A percentile compares a stretch with the other conserved stretches of the same genome.
phyloP scores from a whole-genome alignment of 2,888 invertebrate genomes.

The Diaprepes abbreviatus region DNA sequence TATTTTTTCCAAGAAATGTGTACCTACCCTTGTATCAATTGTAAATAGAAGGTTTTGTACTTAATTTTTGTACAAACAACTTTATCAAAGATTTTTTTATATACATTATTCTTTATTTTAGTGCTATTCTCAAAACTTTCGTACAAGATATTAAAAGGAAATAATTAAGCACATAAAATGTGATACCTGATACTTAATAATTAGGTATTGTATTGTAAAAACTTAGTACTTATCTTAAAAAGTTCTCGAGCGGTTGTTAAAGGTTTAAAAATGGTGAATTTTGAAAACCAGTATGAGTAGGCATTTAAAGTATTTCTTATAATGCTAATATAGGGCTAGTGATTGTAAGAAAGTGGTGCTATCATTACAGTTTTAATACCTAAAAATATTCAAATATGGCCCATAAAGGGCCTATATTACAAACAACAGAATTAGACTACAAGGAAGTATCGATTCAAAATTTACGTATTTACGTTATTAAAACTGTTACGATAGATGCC shows the following conservation, averaged over 20 bases:
- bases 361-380: slow-evolving; percentile 48
- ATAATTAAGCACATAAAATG: slow-evolving; percentile 54
- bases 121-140: background rate
- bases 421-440: too few relatives aligned
- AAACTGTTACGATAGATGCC: slow-evolving; percentile 42
- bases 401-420: too few relatives aligned
- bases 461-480: background rate
- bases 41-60: slow-evolving; percentile 23
- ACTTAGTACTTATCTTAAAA: slow-evolving; percentile 52
- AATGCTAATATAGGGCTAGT: slow-evolving; percentile 67
- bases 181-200: slow-evolving; percentile 60
- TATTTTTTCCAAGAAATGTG: background rate
- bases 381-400: too few relatives aligned
- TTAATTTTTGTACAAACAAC: slow-evolving; percentile 17
- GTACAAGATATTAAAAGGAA: slow-evolving; percentile 1
- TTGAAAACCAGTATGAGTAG: slow-evolving; percentile 46
- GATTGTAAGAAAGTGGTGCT: slow-evolving; percentile 62
- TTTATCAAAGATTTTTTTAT: slow-evolving; percentile 9
- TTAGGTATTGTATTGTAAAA: slow-evolving; percentile 59
- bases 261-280: slow-evolving; percentile 32
- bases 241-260: slow-evolving; percentile 46
- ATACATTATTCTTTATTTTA: background rate
- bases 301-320: slow-evolving; percentile 66
- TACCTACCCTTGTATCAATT: background rate
- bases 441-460: too few relatives aligned